Evolutionary conservation across 1,140 invertebrate species (phyloP).

Genomic region (Latrodectus geometricus): DNA sequence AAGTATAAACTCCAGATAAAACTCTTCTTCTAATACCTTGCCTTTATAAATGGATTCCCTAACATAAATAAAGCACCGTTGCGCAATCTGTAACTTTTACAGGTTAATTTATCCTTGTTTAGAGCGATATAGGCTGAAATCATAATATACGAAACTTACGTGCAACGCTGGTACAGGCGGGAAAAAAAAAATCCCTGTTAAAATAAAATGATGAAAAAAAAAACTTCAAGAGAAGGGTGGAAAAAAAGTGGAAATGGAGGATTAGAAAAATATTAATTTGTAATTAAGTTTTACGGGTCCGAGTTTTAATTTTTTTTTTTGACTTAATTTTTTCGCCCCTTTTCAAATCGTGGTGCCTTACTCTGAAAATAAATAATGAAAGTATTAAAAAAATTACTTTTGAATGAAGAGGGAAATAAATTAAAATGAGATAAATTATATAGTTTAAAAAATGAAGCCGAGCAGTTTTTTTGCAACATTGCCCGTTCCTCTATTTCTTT

Average conservation of each 20-base stretch:
- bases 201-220: not conserved
- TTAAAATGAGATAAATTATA: slow-evolving; percentile 61
- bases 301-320: slow-evolving; percentile 51
- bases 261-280: slow-evolving; percentile 62
- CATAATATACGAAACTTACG: slow-evolving; percentile 48
- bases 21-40: slow-evolving; percentile 12
- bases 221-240: slow-evolving; percentile 4
- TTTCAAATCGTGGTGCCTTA: slow-evolving; percentile 24
- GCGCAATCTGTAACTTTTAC: slow-evolving; percentile 54
- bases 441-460: slow-evolving; percentile 52
- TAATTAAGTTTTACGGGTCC: slow-evolving; percentile 60
- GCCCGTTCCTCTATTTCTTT: slow-evolving; percentile 5
- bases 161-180: not conserved
- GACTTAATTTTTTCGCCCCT: slow-evolving; percentile 10
- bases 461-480: not conserved
- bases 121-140: slow-evolving; percentile 35
- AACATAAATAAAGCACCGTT: slow-evolving; percentile 51
- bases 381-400: slow-evolving; percentile 8
- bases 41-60: slow-evolving; percentile 47
- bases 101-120: slow-evolving; percentile 61
- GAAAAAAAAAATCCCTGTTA: slow-evolving; percentile 15
- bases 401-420: slow-evolving; percentile 59
- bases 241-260: slow-evolving; percentile 29
- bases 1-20: slow-evolving; percentile 52
- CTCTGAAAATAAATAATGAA: slow-evolving; percentile 40